These are phyloP conservation scores for Triplophysa siluroides DNA, from an alignment of 2,113 vertebrate genomes.

Conservation along the genomic window DNA sequence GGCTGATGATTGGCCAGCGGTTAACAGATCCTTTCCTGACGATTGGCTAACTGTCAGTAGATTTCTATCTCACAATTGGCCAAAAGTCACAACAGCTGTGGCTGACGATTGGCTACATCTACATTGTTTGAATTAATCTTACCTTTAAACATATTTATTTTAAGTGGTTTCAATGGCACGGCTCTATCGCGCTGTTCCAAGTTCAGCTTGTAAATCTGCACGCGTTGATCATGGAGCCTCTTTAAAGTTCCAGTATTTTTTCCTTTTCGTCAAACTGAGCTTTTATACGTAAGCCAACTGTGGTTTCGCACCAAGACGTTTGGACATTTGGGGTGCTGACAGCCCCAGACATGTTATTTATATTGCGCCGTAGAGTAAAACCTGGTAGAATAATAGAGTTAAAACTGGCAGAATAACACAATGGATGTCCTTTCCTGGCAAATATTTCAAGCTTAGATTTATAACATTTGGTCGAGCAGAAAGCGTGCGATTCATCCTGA, in stretches of 20 bases:
- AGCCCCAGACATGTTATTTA: slow-evolving; percentile 5
- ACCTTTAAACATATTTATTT: neutral
- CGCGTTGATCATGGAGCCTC: neutral
- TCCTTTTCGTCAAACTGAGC: slow-evolving; percentile 10
- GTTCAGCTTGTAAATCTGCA: neutral
- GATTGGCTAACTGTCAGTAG: too few relatives aligned
- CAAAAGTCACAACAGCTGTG: neutral
- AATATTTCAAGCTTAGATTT: neutral
- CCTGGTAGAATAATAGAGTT: neutral
- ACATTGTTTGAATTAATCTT: neutral
- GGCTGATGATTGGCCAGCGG: too few relatives aligned
- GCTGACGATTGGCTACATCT: neutral
- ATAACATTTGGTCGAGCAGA: neutral
- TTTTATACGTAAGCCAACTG: slow-evolving; percentile 16
- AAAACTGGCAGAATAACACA: neutral
- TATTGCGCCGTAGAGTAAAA: neutral
- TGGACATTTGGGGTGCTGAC: neutral
- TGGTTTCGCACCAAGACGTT: neutral
- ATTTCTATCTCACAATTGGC: too few relatives aligned
- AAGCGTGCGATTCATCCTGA: neutral
- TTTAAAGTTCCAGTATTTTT: neutral
- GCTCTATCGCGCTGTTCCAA: neutral
- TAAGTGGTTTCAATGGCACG: neutral
- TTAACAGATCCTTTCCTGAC: too few relatives aligned
- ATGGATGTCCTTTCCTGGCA: slow-evolving; percentile 8